Evolutionary conservation across 2,797 vertebrate species (phyloP).

Genomic region (Lindbergichthys nudifrons): DNA sequence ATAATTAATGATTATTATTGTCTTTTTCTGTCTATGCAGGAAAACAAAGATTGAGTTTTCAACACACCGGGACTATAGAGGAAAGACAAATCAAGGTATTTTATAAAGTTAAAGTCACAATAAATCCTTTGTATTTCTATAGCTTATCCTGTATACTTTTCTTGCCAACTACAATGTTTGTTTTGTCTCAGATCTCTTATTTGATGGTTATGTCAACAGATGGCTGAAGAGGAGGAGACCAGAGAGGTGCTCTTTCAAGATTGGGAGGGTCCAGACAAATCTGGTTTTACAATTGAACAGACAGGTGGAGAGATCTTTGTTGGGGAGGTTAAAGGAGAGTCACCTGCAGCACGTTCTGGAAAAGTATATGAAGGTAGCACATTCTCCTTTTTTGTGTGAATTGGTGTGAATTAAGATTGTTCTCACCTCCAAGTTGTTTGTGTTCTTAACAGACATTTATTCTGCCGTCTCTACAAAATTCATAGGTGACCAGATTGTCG

Average conservation of each 20-base stretch:
- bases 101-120: constrained; percentile 4
- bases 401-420: background rate
- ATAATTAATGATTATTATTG: constrained; percentile 3
- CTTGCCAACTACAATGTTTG: background rate
- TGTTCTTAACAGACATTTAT: constrained; percentile 17
- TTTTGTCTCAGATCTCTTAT: constrained; percentile 13
- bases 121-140: background rate
- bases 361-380: constrained; percentile 91
- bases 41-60: constrained; percentile 60
- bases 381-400: background rate
- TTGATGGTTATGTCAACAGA: constrained; percentile 66
- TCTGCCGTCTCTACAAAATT: constrained; percentile 20
- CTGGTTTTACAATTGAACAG: constrained; percentile 92
- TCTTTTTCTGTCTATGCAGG: constrained; percentile 62
- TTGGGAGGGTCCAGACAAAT: constrained; percentile 92
- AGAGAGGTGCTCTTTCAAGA: constrained; percentile 93
- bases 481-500: constrained; percentile 94
- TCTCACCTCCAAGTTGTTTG: background rate
- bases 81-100: constrained; percentile 75
- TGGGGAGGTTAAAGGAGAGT: constrained; percentile 91
- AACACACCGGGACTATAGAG: constrained; percentile 59
- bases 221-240: constrained; percentile 92
- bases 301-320: constrained; percentile 90
- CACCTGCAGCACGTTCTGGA: constrained; percentile 90
- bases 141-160: background rate